Percentiles rank a stretch among this genome's conserved stretches.
phyloP scores from a whole-genome alignment of 2,797 vertebrate species.

The Pangasius djambal region DNA sequence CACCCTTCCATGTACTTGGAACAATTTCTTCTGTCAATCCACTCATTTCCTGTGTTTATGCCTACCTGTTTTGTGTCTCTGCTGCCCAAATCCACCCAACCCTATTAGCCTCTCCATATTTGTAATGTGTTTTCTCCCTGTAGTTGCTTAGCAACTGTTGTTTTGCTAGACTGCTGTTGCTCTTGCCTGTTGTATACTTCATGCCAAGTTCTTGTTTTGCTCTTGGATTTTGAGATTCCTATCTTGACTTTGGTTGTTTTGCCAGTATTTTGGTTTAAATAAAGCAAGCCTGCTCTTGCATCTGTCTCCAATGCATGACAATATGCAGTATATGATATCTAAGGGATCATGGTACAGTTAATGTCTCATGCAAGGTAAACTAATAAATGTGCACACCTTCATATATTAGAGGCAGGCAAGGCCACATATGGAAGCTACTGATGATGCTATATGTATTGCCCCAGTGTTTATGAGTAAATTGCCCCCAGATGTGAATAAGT shows the following conservation, averaged over 20 bases:
- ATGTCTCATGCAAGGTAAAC: background rate
- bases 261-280: background rate
- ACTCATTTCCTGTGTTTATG: background rate
- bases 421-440: background rate
- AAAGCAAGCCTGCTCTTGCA: background rate
- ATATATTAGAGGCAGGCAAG: background rate
- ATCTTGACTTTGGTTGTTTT: background rate
- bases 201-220: background rate
- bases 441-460: background rate
- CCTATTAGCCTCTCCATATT: background rate
- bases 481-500: background rate
- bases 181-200: background rate
- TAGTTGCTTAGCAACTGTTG: background rate
- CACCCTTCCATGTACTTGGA: background rate
- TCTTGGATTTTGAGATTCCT: too few relatives aligned
- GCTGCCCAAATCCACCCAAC: too few relatives aligned
- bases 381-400: background rate
- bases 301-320: background rate
- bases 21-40: background rate
- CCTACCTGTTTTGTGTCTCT: background rate
- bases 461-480: background rate
- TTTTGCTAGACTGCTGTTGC: background rate
- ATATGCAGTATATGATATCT: background rate
- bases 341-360: background rate
- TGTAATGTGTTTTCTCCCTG: background rate